Conservation (phyloP, 2,797 vertebrate species). For the Periophthalmus magnuspinnatus region DNA sequence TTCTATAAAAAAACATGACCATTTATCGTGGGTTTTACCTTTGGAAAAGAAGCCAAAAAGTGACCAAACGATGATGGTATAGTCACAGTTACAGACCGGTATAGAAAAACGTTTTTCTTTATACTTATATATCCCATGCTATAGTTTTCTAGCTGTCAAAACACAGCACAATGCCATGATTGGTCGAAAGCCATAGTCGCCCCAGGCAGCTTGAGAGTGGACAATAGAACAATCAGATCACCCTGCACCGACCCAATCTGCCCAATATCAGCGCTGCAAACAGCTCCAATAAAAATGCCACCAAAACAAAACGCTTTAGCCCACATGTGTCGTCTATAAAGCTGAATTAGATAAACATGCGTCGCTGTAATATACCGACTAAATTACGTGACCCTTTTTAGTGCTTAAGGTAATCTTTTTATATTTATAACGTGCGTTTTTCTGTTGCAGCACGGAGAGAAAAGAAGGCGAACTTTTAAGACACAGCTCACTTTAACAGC, state of each 20-base stretch:
- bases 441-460: constrained; percentile 53
- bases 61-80: neutral
- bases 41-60: neutral
- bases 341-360: constrained; percentile 28
- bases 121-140: too few species aligned
- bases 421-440: constrained; percentile 54
- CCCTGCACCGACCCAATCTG: neutral
- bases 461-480: constrained; percentile 34
- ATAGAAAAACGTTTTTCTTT: too few species aligned
- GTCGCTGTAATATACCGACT: constrained; percentile 41
- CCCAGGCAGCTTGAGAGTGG: neutral
- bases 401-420: constrained; percentile 62
- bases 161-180: neutral
- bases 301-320: constrained; percentile 26
- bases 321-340: constrained; percentile 16
- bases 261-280: neutral
- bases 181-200: neutral
- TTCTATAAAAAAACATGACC: too few species aligned
- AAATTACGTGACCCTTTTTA: constrained; percentile 54
- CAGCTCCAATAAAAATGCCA: constrained; percentile 16
- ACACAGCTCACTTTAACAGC: constrained; percentile 61
- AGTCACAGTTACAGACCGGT: too few species aligned
- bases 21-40: neutral
- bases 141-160: neutral
- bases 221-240: neutral